phyloP scores from a whole-genome alignment of 64 coral and sea anemone species.

The Cladopsammia gracilis region DNA sequence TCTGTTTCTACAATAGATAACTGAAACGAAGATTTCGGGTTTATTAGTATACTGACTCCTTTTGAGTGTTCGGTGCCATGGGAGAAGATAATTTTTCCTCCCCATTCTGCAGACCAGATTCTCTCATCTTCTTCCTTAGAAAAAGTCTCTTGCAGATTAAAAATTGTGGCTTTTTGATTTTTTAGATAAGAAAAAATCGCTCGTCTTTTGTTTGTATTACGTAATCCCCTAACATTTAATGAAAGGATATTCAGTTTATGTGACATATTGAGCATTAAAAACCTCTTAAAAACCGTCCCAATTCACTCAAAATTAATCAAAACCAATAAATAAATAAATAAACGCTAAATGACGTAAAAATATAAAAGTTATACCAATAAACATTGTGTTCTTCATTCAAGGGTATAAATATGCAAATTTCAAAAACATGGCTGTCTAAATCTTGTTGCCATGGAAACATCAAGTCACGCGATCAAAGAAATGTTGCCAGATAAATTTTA shows the following conservation, averaged over 20 bases:
- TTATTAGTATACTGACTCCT: background rate
- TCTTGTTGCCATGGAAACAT: too few relatives aligned
- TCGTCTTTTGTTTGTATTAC: background rate
- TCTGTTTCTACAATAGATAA: background rate
- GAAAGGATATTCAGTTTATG: background rate
- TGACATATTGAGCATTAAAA: too few relatives aligned
- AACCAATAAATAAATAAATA: too few relatives aligned
- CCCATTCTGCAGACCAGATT: conserved; percentile 5
- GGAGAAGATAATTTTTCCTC: background rate
- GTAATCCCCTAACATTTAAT: background rate
- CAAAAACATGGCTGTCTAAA: too few relatives aligned
- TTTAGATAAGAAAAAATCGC: background rate
- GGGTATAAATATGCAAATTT: too few relatives aligned
- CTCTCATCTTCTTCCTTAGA: background rate
- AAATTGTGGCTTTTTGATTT: conserved; percentile 27
- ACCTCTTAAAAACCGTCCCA: too few relatives aligned
- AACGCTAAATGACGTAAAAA: too few relatives aligned
- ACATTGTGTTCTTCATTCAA: too few relatives aligned
- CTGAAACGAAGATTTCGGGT: background rate
- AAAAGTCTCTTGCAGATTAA: conserved; percentile 14
- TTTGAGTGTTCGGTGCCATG: conserved; percentile 33
- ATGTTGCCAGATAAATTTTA: too few relatives aligned
- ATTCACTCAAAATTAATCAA: too few relatives aligned
- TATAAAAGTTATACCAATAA: too few relatives aligned
- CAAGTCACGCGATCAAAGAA: too few relatives aligned